These are phyloP conservation scores for Ailurus styani DNA, from an alignment of 2,113 vertebrate genomes.

Conservation along the genomic window DNA sequence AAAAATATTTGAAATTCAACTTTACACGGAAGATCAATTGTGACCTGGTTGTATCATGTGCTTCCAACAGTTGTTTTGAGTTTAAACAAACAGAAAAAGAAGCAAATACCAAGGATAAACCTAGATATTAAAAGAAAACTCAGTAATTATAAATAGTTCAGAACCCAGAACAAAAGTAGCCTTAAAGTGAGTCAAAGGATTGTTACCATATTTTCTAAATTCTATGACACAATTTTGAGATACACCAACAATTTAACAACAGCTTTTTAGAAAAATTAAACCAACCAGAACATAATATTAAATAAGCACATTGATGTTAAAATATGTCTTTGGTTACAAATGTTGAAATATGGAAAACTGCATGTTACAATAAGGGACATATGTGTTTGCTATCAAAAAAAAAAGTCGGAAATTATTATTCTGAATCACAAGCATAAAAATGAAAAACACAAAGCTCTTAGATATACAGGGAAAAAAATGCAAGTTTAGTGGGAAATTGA, in stretches of 20 bases:
- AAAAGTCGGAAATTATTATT: background rate
- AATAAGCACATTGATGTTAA: background rate
- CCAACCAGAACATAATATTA: background rate
- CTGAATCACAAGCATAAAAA: background rate
- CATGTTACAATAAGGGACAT: background rate
- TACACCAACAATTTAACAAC: background rate
- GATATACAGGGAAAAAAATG: background rate
- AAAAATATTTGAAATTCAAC: background rate
- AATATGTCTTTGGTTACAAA: background rate
- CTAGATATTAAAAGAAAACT: background rate
- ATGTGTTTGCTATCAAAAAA: background rate
- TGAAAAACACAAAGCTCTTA: background rate
- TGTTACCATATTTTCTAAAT: background rate
- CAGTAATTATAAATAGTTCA: background rate
- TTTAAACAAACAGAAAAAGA: background rate
- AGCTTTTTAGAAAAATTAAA: background rate
- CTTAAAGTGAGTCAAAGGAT: background rate
- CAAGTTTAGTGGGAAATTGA: background rate
- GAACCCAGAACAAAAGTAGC: background rate
- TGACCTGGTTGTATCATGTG: background rate
- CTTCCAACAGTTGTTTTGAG: background rate
- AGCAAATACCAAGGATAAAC: background rate
- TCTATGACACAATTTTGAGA: background rate
- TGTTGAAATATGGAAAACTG: background rate
- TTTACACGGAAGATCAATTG: background rate